Conservation (phyloP, 2,888 invertebrate species). For the Linnaemya vulpina region DNA sequence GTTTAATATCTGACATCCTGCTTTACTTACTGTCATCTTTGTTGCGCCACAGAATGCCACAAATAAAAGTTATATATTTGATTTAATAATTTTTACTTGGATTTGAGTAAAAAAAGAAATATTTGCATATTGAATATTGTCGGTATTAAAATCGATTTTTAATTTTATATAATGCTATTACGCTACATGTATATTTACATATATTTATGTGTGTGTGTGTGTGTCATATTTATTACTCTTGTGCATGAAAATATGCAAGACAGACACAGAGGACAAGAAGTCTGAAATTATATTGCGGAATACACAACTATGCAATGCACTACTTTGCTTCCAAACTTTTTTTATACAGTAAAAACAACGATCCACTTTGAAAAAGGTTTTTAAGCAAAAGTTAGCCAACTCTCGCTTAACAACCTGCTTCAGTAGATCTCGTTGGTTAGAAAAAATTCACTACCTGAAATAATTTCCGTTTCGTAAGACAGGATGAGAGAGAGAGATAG, state of each 20-base stretch:
- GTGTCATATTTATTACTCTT: background rate
- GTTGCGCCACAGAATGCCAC: background rate
- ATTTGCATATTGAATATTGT: slow-evolving; percentile 19
- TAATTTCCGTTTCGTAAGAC: too few relatives aligned
- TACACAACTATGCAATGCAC: too few relatives aligned
- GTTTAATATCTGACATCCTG: background rate
- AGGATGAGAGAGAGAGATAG: too few relatives aligned
- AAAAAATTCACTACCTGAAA: too few relatives aligned
- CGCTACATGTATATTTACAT: too few relatives aligned
- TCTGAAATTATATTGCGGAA: too few relatives aligned
- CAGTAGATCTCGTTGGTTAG: too few relatives aligned
- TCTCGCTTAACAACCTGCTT: too few relatives aligned
- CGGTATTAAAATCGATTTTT: slow-evolving; percentile 56
- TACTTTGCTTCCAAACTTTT: too few relatives aligned
- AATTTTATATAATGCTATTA: background rate
- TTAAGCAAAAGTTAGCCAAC: too few relatives aligned
- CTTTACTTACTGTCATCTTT: background rate
- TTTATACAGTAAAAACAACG: too few relatives aligned
- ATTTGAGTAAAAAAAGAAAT: slow-evolving; percentile 7
- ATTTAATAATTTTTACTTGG: slow-evolving; percentile 17
- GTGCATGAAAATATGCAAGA: background rate
- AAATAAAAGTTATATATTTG: slow-evolving; percentile 8
- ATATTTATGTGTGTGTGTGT: background rate
- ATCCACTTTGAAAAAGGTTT: too few relatives aligned
- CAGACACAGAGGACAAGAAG: background rate